Evolutionary conservation across 1,140 invertebrate species (phyloP).

Genomic region (Antheraea pernyi): DNA sequence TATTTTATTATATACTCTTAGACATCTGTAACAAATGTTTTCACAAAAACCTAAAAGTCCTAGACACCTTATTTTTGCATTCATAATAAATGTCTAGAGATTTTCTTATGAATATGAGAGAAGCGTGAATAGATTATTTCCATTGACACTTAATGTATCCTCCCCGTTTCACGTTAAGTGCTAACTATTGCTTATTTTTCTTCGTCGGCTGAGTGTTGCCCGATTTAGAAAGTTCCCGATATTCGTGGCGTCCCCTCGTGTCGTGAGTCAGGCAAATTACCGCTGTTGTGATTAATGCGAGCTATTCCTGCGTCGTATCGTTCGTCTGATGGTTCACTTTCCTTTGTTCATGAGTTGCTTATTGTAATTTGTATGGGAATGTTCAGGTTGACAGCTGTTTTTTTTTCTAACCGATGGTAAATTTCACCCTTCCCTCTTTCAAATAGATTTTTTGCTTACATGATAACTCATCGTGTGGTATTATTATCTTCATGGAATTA

Average conservation of each 20-base stretch:
- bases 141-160: conserved; percentile 5
- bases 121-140: conserved; percentile 10
- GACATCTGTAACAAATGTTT: no score
- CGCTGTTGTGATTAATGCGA: conserved; percentile 68
- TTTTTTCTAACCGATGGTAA: background rate
- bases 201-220: conserved; percentile 45
- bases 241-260: conserved; percentile 59
- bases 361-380: conserved; percentile 8
- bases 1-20: no score
- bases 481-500: no score
- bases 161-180: conserved; percentile 7
- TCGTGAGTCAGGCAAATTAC: conserved; percentile 74
- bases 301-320: conserved; percentile 63
- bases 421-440: background rate
- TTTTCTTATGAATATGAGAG: background rate
- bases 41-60: background rate
- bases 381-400: background rate
- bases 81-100: background rate
- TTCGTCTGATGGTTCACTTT: conserved; percentile 43
- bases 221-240: conserved; percentile 66
- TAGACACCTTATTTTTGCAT: background rate
- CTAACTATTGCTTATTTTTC: conserved; percentile 49
- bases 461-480: no score
- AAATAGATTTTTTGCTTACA: no score
- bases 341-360: conserved; percentile 28